phyloP scores from a whole-genome alignment of 1,140 invertebrate species.

The Musca vetustissima region DNA sequence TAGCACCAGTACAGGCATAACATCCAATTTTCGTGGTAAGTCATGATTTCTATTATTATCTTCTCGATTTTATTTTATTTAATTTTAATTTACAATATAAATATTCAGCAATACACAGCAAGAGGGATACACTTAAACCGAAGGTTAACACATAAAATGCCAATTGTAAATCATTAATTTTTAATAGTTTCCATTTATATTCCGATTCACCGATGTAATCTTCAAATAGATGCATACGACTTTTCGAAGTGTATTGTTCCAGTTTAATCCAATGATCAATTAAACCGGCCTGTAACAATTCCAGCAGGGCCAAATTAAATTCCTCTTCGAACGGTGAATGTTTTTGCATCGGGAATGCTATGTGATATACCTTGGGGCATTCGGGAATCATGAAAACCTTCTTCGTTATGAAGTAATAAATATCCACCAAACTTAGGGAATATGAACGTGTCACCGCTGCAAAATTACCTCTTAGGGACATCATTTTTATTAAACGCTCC shows the following conservation, averaged over 20 bases:
- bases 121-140: conserved; percentile 26
- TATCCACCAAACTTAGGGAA: conserved; percentile 40
- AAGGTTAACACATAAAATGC: conserved; percentile 42
- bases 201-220: conserved; percentile 37
- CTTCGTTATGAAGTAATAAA: conserved; percentile 44
- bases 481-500: conserved; percentile 40
- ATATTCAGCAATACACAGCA: not conserved
- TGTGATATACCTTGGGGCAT: conserved; percentile 51
- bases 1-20: conserved; percentile 37
- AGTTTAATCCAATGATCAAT: conserved; percentile 44
- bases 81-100: not conserved
- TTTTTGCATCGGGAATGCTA: conserved; percentile 44
- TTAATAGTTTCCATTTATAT: conserved; percentile 43
- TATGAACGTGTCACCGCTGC: conserved; percentile 42
- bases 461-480: conserved; percentile 37
- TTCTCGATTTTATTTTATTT: not conserved
- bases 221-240: conserved; percentile 39
- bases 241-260: conserved; percentile 41
- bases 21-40: conserved; percentile 30
- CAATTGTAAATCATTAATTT: conserved; percentile 44
- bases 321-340: conserved; percentile 40
- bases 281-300: conserved; percentile 38
- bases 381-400: conserved; percentile 50
- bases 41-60: conserved; percentile 10
- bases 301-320: conserved; percentile 39